Evolutionary conservation across 2,113 vertebrate genomes (phyloP).

Genomic region (Lota lota): DNA sequence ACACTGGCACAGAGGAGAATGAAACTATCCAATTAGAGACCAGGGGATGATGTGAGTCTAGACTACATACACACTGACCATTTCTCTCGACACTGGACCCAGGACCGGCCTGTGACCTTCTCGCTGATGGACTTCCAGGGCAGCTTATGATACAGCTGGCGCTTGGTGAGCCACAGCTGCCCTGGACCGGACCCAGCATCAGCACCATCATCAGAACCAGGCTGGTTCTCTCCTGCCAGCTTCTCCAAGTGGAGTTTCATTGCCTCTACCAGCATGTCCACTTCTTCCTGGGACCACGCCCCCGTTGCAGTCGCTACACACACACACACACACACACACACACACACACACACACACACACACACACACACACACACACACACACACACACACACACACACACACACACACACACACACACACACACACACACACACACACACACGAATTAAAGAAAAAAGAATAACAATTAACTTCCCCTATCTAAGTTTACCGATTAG

Average conservation of each 20-base stretch:
- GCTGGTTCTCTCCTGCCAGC: background rate
- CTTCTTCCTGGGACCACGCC: slow-evolving; percentile 30
- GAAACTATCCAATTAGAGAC: too few species aligned
- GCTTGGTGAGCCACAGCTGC: slow-evolving; percentile 28
- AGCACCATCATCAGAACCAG: background rate
- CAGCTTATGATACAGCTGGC: slow-evolving; percentile 53
- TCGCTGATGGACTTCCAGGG: slow-evolving; percentile 61
- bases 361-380: too few species aligned
- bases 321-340: background rate
- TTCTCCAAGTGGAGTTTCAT: slow-evolving; percentile 41
- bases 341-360: too few species aligned
- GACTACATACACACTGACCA: slow-evolving; percentile 45
- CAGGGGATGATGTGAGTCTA: background rate
- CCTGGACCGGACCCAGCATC: background rate
- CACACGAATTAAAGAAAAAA: too few species aligned
- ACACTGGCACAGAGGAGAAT: too few species aligned
- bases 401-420: too few species aligned
- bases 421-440: too few species aligned
- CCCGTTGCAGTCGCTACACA: slow-evolving; percentile 19
- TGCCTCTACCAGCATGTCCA: slow-evolving; percentile 28
- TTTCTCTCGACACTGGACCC: slow-evolving; percentile 54
- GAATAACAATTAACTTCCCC: too few species aligned
- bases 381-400: too few species aligned
- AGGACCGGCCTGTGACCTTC: slow-evolving; percentile 42
- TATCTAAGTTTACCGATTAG: too few species aligned